Base-by-base conservation (phyloP, 2,113 vertebrate species). In the Spilogale gracilis region DNA sequence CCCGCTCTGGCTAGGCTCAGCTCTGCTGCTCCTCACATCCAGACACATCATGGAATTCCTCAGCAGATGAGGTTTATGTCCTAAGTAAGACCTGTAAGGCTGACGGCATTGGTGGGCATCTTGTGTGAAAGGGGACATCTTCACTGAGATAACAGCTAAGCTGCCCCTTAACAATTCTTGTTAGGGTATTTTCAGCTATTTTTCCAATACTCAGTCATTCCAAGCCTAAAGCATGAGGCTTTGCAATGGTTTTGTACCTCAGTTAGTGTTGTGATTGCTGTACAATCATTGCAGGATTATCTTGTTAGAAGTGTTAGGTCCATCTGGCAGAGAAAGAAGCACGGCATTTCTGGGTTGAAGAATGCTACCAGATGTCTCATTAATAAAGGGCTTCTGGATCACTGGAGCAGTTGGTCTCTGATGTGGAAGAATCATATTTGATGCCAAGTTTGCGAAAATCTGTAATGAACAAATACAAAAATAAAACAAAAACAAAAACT, bases 351-450 rank as follows among this genome's bases (percentile, higher is more conserved):
- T 98, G 96, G 63, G 83, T 56, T 98, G 99, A 98, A 97, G 98
- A 63, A 81, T 94, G 69, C 96, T 98, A 80, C 98, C 99, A 86
- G 99, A 97, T 32, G 98, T 98, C 93, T 98, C 99, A 96, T 98
- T 99, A 86, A 99, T 98, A 95, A 99, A 99, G 97, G 99, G 97
- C 92, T 99, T 99, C 95, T 98, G 99, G n/a, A 98, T 95, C 54
- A 99, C 97, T 61, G 99, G 97, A 89, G 98, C 98, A 16, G 98
- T 97, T 45, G 98, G 98, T 97, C 98, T 99, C 97, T 99, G 99
- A 94, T 98, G 98, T 16, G 98, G 98, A 98, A 99, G 99, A 38
- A 98, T 97, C 67, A 98, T 94, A 94, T 98, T 98, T 92, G 99
- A 97, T 78, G 98, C 96, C 58, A 98, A 99, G 92, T 98, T 98